Conservation (phyloP, 2,113 vertebrate species). For the Halichoeres trimaculatus region DNA sequence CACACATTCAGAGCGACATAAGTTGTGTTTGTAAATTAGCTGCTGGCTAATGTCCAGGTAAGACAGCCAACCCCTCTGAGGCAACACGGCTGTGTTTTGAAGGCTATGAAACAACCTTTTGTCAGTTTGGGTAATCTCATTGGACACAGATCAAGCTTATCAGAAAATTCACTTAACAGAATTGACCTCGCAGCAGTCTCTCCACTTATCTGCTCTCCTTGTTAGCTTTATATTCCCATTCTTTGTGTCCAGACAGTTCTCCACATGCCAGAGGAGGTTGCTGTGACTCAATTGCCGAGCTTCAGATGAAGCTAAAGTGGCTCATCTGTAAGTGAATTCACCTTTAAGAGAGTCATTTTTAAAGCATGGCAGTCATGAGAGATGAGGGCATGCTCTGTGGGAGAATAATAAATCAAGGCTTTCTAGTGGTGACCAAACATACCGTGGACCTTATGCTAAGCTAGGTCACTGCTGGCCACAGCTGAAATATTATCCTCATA, state of each 20-base stretch:
- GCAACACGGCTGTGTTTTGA: not conserved
- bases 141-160: conserved; percentile 36
- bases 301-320: not conserved
- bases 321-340: conserved; percentile 36
- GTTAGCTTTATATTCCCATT: conserved; percentile 16
- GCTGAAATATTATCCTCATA: conserved; percentile 54
- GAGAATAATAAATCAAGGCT: conserved; percentile 49
- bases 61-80: not conserved
- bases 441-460: conserved; percentile 48
- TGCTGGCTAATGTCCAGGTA: conserved; percentile 19
- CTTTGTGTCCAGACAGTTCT: conserved; percentile 8
- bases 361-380: conserved; percentile 46
- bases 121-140: conserved; percentile 17
- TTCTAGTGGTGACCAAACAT: conserved; percentile 40
- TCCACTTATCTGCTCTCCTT: conserved; percentile 20
- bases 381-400: conserved; percentile 23
- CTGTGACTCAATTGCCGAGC: conserved; percentile 10
- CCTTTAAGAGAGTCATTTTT: conserved; percentile 43
- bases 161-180: conserved; percentile 32
- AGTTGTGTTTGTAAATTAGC: conserved; percentile 12
- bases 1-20: not conserved
- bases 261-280: conserved; percentile 1
- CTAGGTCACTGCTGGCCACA: conserved; percentile 37
- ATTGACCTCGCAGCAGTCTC: conserved; percentile 26
- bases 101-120: conserved; percentile 13